A percentile compares a stretch with the other conserved stretches of the same genome.
These are phyloP conservation scores for Plagodis pulveraria DNA, from an alignment of 2,888 invertebrate genomes.

Conservation along the genomic window DNA sequence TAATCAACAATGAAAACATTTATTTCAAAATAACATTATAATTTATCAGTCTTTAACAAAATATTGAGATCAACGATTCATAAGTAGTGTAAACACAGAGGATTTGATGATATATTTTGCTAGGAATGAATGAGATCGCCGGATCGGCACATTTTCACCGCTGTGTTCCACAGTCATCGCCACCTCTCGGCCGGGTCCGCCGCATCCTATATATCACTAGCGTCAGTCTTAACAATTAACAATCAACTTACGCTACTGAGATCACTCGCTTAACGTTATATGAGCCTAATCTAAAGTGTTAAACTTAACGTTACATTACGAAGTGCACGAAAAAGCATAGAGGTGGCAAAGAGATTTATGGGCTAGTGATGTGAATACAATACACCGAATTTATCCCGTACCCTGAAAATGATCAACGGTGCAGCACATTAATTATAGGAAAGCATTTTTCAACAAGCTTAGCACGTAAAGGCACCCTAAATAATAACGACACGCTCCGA, in stretches of 20 bases:
- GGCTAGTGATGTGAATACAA: conserved; percentile 23
- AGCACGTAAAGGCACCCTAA: conserved; percentile 33
- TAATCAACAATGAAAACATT: conserved; percentile 56
- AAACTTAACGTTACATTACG: conserved; percentile 35
- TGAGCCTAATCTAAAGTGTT: conserved; percentile 33
- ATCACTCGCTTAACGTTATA: conserved; percentile 35
- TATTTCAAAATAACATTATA: conserved; percentile 47
- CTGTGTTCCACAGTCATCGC: conserved; percentile 36
- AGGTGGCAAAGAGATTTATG: conserved; percentile 33
- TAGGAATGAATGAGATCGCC: conserved; percentile 33
- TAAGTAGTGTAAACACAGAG: conserved; percentile 24
- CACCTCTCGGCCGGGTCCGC: conserved; percentile 41
- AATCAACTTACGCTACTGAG: conserved; percentile 50
- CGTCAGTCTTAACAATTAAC: conserved; percentile 62
- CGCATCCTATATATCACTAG: conserved; percentile 50
- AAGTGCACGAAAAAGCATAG: conserved; percentile 33
- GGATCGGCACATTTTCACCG: conserved; percentile 35
- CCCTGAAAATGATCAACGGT: conserved; percentile 31
- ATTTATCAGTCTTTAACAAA: conserved; percentile 43
- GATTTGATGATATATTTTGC: conserved; percentile 26
- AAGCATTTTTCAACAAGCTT: conserved; percentile 37
- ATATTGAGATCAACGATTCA: conserved; percentile 39
- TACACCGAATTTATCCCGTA: conserved; percentile 31
- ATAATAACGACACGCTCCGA: conserved; percentile 39
- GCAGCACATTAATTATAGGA: conserved; percentile 30